Evolutionary conservation across 2,888 invertebrate genomes (phyloP).

Genomic region (Diplazon laetatorius): DNA sequence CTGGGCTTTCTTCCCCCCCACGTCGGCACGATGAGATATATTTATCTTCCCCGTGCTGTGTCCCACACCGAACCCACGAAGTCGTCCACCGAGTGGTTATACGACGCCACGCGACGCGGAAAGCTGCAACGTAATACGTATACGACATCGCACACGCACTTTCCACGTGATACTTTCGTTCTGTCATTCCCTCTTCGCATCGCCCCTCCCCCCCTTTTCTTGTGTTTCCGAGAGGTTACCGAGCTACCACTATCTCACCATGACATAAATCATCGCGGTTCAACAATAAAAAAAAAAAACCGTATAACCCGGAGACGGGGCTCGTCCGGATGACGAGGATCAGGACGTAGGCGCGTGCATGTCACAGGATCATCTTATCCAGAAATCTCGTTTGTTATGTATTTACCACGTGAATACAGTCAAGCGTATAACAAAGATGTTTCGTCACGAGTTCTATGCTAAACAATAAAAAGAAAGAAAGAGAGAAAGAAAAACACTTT

Average conservation of each 20-base stretch:
- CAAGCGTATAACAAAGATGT: too few relatives aligned
- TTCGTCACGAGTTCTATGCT: too few relatives aligned
- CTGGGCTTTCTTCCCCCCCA: slow-evolving; percentile 15
- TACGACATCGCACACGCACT: slow-evolving; percentile 35
- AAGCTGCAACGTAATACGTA: not conserved
- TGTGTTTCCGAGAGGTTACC: slow-evolving; percentile 29
- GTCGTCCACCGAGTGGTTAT: not conserved
- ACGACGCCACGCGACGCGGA: not conserved
- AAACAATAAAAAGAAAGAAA: too few relatives aligned
- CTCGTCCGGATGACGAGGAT: slow-evolving; percentile 29
- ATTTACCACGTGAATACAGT: not conserved
- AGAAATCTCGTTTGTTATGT: not conserved
- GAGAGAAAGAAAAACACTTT: too few relatives aligned
- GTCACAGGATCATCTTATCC: slow-evolving; percentile 17
- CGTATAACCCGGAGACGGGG: slow-evolving; percentile 68
- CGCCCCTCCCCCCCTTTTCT: too few relatives aligned
- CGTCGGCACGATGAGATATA: slow-evolving; percentile 26
- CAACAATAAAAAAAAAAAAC: slow-evolving; percentile 76
- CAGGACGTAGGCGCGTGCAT: slow-evolving; percentile 49
- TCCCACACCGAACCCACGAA: slow-evolving; percentile 1
- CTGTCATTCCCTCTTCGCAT: slow-evolving; percentile 7
- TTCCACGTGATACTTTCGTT: slow-evolving; percentile 41
- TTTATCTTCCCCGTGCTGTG: slow-evolving; percentile 34
- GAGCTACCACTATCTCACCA: not conserved
- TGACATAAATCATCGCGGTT: slow-evolving; percentile 73